Percentiles rank a stretch among this genome's conserved stretches.
These are phyloP conservation scores for Pangasius krempfi DNA, from an alignment of 2,797 vertebrate genomes.

Conservation along the genomic window DNA sequence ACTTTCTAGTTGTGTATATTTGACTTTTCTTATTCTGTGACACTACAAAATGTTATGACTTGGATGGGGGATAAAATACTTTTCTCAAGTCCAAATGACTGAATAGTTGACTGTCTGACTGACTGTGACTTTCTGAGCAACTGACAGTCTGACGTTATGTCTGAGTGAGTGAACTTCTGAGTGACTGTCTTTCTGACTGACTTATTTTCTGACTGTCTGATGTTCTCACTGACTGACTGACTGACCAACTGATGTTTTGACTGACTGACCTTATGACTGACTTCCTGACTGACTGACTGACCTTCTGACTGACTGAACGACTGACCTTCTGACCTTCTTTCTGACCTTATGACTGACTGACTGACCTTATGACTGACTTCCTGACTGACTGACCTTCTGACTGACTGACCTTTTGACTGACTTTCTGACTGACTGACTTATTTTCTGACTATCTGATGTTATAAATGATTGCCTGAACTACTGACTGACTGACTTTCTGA, in stretches of 20 bases:
- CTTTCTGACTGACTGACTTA: too few species aligned
- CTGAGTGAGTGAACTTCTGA: background rate
- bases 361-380: too few species aligned
- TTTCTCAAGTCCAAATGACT: background rate
- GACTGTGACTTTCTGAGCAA: background rate
- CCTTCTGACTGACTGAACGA: background rate
- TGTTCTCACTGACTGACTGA: background rate
- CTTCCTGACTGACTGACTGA: background rate
- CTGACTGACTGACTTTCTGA: too few species aligned
- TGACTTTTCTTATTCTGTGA: background rate
- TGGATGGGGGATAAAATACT: background rate
- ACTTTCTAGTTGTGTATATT: background rate
- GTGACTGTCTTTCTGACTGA: background rate
- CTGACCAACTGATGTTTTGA: background rate
- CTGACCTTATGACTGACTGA: too few species aligned
- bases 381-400: too few species aligned
- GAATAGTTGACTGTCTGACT: background rate
- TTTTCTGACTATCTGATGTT: background rate
- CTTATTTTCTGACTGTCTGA: background rate
- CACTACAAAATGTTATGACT: background rate
- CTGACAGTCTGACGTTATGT: background rate
- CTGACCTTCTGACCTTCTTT: too few species aligned
- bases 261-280: background rate
- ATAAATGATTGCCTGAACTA: too few species aligned
- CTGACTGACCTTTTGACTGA: too few species aligned